Percentiles rank a stretch among this genome's conserved stretches.
Evolutionary conservation across 2,113 vertebrate species (phyloP).

Genomic region (Abramis brama): DNA sequence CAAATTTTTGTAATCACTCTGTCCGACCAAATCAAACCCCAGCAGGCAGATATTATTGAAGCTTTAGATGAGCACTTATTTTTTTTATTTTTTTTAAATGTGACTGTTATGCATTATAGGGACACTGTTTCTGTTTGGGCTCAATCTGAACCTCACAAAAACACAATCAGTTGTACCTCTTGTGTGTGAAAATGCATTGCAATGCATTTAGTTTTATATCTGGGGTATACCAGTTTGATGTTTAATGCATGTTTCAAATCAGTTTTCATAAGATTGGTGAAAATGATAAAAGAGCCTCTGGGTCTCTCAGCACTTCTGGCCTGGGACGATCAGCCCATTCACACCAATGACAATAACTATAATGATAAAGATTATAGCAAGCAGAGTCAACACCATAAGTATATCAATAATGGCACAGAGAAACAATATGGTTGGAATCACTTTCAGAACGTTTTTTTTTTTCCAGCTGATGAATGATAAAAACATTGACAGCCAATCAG

Average conservation of each 20-base stretch:
- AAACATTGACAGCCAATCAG: too few species aligned
- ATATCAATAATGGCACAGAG: too few species aligned
- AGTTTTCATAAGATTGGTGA: neutral
- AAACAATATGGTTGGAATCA: too few species aligned
- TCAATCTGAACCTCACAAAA: neutral
- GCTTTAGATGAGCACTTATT: neutral
- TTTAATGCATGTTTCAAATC: neutral
- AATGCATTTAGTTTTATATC: too few species aligned
- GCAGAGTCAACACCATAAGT: too few species aligned
- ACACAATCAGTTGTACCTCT: neutral
- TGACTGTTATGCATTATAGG: neutral
- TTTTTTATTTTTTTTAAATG: neutral
- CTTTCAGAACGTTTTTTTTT: too few species aligned
- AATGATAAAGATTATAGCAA: too few species aligned
- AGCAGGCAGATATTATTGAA: neutral
- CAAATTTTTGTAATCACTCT: neutral
- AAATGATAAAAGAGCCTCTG: neutral
- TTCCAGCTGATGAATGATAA: too few species aligned
- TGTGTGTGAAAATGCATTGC: neutral
- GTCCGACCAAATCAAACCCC: neutral
- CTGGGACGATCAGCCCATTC: too few species aligned
- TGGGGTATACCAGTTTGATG: neutral
- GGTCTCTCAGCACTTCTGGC: too few species aligned
- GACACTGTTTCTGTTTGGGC: neutral
- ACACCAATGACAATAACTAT: too few species aligned